These are phyloP conservation scores for Cottoperca gobio DNA, from an alignment of 2,797 vertebrate species.

Conservation along the genomic window DNA sequence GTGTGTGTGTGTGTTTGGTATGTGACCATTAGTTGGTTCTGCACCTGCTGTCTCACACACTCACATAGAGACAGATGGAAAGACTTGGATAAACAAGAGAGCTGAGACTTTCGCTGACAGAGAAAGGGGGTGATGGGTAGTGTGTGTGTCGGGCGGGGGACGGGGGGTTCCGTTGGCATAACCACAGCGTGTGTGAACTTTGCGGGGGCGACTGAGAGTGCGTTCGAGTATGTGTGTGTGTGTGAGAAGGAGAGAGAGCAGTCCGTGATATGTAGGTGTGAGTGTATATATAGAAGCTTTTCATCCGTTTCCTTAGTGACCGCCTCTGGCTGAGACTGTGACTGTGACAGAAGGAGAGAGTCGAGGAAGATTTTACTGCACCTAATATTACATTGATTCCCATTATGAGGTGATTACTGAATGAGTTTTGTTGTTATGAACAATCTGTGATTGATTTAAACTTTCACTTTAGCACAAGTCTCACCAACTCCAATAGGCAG, in stretches of 20 bases:
- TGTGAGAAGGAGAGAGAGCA: constrained; percentile 31
- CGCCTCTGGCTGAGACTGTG: constrained; percentile 57
- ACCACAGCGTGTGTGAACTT: constrained; percentile 46
- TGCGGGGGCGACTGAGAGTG: constrained; percentile 59
- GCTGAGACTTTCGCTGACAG: constrained; percentile 53
- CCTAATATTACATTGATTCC: constrained; percentile 21
- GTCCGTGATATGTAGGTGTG: constrained; percentile 62
- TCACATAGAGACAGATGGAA: constrained; percentile 58
- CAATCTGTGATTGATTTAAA: not conserved
- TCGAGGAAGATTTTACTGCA: constrained; percentile 1
- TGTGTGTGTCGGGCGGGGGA: not conserved
- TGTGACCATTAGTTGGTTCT: constrained; percentile 37
- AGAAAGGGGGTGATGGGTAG: constrained; percentile 22
- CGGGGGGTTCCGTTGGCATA: no score
- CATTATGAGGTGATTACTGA: constrained; percentile 8
- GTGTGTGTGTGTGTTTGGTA: constrained; percentile 10
- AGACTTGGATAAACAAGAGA: constrained; percentile 61
- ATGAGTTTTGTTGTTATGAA: not conserved
- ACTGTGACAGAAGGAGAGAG: constrained; percentile 12
- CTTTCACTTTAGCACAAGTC: not conserved
- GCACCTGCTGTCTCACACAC: constrained; percentile 45
- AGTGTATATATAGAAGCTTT: constrained; percentile 75
- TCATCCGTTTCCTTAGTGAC: constrained; percentile 80
- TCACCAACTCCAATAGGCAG: not conserved
- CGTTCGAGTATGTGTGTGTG: constrained; percentile 29